Evolutionary conservation across 2,113 vertebrate genomes (phyloP), one percentile per base, ranked within the genome.

Genomic region (Cololabis saira): DNA sequence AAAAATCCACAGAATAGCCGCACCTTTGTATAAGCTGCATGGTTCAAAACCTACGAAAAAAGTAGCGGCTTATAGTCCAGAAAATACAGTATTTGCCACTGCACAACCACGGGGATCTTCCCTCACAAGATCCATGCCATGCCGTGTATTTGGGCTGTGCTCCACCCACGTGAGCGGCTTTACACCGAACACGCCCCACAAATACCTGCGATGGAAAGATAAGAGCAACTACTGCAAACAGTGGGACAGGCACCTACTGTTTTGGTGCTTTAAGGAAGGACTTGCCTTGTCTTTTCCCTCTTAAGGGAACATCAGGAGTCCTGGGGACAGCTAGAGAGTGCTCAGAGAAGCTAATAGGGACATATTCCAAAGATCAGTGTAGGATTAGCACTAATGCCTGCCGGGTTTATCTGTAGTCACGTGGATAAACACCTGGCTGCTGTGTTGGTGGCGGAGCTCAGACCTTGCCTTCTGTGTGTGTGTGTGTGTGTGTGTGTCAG

Each of bases 311-410:
- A 81, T 76, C 85, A 85, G 72, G 65, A 82, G 86, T 78, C 67
- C 74, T 47, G 71, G 60, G 80, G 83, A 87, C 83, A 84, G 80
- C 76, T 76, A 78, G 74, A 82, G 85, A 89, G 86, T 71, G 82
- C 76, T 85, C 45, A 66, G 50, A 56, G 77, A 80, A 54, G 88
- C 85, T 84, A 87, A 85, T 78, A 82, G 82, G 83, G 90, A 91
- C 90, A 81, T 90, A 90, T 89, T 93, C 87, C 88, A 90, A 92
- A 92, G 89, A 92, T 94, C 91, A 91, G 87, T 76, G 83, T 62
- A 49, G 90, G 92, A 94, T 94, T 93, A 94, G 82, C 71, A 76
- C 91, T 92, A 92, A 93, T 91, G 87, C 91, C 80, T 81, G 74
- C 79, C 69, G 81, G 88, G 87, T 92, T 92, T 91, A 92, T 92